Evolutionary conservation across 1,140 invertebrate genomes (phyloP), one percentile per base, ranked within the genome.

Genomic region (Patella vulgata): DNA sequence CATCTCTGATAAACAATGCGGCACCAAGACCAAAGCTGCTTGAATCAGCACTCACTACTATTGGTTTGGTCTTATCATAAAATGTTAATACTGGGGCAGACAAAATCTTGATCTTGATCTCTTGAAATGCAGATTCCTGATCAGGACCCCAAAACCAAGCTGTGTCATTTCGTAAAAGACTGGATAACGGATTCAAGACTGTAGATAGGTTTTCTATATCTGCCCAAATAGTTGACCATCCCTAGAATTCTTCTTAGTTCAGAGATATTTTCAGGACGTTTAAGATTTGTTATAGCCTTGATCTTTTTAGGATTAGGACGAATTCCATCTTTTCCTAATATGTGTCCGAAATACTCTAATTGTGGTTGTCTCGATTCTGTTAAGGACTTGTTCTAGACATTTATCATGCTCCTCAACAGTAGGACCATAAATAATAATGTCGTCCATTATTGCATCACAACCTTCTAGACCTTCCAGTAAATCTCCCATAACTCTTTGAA

Each of bases 281-380:
- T 75, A 53, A 79, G 75, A 2, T 83, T 68, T 28, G 73, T 19
- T 1, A 85, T 81, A 3, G 82, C 74, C 44, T 60, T 40, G 27
- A 85, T 63, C 62, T 86, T 86, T 17, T 79, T 73, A 0, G 79
- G 79, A 66, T 82, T 75, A 0, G 80, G 70, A 27, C 65, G 57
- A 4, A 85, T 28, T 33, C 86, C 85, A 9, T 74, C 48, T 23
- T 14, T 14, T 30, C 28, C 44, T 14, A 77, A 25, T 14, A 71
- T 23, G 39, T 71, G 57, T 40, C 75, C 65, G 25, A 79, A 36
- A 61, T 58, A 77, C 19, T 47, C 33, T 40, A 66, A 25, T 39
- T 33, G 12, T 31, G n/a, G 14, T 30, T 56, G 47, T 11, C 46
- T 21, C 23, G 17, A 63, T 42, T 40, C 57, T 36, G 6, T 68